Percentiles rank a stretch among this genome's conserved stretches.
Conservation (phyloP, 2,113 vertebrate genomes). For the Noctilio leporinus region DNA sequence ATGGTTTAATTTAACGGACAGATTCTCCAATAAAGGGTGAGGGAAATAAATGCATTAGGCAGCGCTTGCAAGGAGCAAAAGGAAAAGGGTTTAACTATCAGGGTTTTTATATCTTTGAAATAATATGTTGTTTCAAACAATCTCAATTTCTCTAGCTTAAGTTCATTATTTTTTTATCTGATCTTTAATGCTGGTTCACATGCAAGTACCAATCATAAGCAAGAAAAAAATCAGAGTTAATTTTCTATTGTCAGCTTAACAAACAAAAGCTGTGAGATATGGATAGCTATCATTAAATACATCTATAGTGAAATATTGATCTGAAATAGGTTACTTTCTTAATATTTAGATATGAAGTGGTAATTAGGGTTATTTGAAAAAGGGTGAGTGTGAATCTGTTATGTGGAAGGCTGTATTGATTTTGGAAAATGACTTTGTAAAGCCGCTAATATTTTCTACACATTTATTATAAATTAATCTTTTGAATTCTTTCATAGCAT, state of each 20-base stretch:
- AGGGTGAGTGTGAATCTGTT: constrained; percentile 37
- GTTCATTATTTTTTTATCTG: constrained; percentile 59
- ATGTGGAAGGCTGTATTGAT: constrained; percentile 47
- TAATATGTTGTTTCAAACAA: constrained; percentile 61
- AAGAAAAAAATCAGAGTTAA: constrained; percentile 58
- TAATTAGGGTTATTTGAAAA: constrained; percentile 73
- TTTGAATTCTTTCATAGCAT: not conserved
- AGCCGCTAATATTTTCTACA: not conserved
- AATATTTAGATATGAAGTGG: constrained; percentile 62
- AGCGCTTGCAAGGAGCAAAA: constrained; percentile 57
- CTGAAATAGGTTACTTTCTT: constrained; percentile 57
- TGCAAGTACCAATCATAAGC: constrained; percentile 51
- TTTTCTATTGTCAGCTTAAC: constrained; percentile 70
- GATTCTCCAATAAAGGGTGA: constrained; percentile 53
- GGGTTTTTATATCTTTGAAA: constrained; percentile 63
- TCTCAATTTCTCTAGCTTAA: constrained; percentile 44
- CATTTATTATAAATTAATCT: constrained; percentile 50
- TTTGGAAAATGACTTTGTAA: constrained; percentile 53
- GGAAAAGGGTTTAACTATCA: constrained; percentile 39
- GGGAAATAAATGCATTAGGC: constrained; percentile 63
- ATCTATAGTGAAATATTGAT: constrained; percentile 69
- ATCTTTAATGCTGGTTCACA: constrained; percentile 51
- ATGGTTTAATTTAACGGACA: constrained; percentile 66
- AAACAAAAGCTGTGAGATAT: constrained; percentile 70
- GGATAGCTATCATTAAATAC: constrained; percentile 62